Evolutionary conservation across 2,888 invertebrate genomes (phyloP).

Genomic region (Diarsia brunnea): DNA sequence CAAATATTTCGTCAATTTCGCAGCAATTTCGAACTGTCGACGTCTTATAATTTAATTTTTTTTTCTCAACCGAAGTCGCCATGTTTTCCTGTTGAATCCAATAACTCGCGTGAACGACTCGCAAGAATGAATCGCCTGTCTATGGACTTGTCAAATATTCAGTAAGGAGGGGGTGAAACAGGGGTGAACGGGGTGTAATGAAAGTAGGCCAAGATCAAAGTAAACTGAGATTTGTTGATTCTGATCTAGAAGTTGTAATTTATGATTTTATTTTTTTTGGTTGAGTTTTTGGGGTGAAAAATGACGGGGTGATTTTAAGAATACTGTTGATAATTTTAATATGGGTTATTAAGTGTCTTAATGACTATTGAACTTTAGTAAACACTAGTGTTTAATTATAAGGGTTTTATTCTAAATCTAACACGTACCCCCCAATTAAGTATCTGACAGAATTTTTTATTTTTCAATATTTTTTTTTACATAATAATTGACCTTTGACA

Average conservation of each 20-base stretch:
- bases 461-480: not conserved
- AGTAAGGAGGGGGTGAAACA: conserved; percentile 28
- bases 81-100: conserved; percentile 70
- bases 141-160: conserved; percentile 72
- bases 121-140: conserved; percentile 67
- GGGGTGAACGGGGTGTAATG: not conserved
- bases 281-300: not conserved
- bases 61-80: conserved; percentile 57
- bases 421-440: not conserved
- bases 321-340: not conserved
- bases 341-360: not conserved
- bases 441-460: not conserved
- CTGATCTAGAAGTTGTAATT: conserved; percentile 41
- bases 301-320: not conserved
- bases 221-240: conserved; percentile 33
- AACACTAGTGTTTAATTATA: no score
- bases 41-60: conserved; percentile 69
- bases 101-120: conserved; percentile 72
- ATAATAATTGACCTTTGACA: conserved; percentile 8
- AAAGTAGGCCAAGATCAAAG: conserved; percentile 59
- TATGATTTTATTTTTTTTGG: conserved; percentile 43
- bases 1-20: conserved; percentile 61
- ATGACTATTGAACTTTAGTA: not conserved
- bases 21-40: conserved; percentile 64
- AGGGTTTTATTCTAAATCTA: not conserved